A percentile compares a stretch with the other conserved stretches of the same genome.
Conservation (phyloP, 2,113 vertebrate genomes). For the Orientallactaga bullata region DNA sequence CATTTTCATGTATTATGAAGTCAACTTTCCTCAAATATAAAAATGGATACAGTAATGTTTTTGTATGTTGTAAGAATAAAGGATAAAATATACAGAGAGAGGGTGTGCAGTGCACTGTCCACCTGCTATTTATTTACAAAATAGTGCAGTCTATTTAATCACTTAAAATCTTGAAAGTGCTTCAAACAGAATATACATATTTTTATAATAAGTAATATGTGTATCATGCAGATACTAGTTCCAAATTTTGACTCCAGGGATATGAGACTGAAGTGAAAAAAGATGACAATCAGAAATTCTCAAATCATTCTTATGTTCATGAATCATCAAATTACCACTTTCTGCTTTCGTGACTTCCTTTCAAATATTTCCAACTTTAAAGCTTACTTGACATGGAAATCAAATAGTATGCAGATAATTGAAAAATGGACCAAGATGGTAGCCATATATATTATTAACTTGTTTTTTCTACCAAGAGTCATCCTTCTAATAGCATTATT, state of each 20-base stretch:
- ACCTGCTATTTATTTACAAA: background rate
- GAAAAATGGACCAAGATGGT: background rate
- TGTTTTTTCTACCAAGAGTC: background rate
- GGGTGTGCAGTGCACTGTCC: background rate
- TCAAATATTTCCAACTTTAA: background rate
- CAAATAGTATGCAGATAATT: background rate
- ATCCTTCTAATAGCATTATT: background rate
- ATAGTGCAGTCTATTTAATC: background rate
- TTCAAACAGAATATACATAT: background rate
- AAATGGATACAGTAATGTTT: background rate
- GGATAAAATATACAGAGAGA: background rate
- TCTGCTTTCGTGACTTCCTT: background rate
- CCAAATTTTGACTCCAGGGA: background rate
- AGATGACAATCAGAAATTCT: background rate
- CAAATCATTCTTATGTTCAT: background rate
- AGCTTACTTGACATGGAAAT: background rate
- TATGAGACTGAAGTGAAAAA: background rate
- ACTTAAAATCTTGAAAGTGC: background rate
- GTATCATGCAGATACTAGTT: background rate
- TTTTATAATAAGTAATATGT: background rate
- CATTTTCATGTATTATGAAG: background rate
- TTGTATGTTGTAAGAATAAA: background rate
- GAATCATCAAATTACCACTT: background rate
- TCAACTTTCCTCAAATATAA: background rate
- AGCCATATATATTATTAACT: background rate